Conservation (phyloP, 2,113 vertebrate species). For the Panthera tigris region DNA sequence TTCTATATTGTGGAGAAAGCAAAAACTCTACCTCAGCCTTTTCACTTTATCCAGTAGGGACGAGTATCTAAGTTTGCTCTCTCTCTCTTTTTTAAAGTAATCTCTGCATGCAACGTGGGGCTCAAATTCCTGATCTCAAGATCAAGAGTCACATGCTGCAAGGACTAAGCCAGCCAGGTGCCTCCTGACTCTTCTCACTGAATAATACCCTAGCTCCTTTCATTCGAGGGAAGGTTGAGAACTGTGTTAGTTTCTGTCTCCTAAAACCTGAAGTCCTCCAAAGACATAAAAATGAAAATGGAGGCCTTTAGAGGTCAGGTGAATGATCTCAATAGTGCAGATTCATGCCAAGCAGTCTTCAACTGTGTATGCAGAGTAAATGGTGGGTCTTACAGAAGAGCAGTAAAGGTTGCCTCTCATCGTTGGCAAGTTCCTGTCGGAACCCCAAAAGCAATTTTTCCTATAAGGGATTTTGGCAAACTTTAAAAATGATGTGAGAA, state of each 20-base stretch:
- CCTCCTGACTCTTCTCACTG: background rate
- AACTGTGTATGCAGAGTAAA: background rate
- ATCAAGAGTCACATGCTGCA: background rate
- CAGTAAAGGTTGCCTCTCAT: background rate
- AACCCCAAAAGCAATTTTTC: background rate
- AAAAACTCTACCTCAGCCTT: background rate
- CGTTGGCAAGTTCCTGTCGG: background rate
- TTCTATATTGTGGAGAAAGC: background rate
- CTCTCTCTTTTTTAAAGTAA: background rate
- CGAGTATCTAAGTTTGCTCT: background rate
- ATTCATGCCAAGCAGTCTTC: background rate
- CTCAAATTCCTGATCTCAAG: background rate
- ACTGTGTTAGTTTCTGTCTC: background rate
- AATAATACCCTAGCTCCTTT: background rate
- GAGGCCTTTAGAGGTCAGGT: background rate
- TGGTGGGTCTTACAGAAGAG: background rate
- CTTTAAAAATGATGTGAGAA: background rate
- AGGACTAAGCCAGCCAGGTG: background rate
- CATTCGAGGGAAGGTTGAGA: background rate
- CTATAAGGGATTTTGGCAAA: background rate
- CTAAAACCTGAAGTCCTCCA: background rate
- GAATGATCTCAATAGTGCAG: background rate
- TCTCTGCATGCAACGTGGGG: background rate
- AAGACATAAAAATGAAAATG: background rate
- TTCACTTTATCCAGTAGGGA: background rate